Evolutionary conservation across 2,888 invertebrate species (phyloP).

Genomic region (Troides helena): DNA sequence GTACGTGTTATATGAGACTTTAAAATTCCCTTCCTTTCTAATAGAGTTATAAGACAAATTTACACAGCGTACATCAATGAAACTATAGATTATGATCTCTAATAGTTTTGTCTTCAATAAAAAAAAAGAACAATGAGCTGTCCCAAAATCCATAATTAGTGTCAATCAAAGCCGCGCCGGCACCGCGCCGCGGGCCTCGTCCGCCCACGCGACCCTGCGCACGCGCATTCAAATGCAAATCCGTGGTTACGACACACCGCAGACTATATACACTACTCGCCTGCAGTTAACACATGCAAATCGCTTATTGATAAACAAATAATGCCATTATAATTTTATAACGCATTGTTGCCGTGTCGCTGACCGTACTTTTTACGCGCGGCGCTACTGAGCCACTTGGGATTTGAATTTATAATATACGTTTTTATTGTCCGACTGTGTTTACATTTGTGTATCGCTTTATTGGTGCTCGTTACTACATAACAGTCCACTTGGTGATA

Average conservation of each 20-base stretch:
- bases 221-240: slow-evolving; percentile 66
- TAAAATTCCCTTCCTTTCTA: too few relatives aligned
- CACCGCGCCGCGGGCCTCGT: slow-evolving; percentile 20
- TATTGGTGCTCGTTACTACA: slow-evolving; percentile 25
- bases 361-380: slow-evolving; percentile 56
- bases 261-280: slow-evolving; percentile 47
- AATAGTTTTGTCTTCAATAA: slow-evolving; percentile 19
- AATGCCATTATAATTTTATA: slow-evolving; percentile 73
- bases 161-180: slow-evolving; percentile 29
- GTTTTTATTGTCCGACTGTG: slow-evolving; percentile 50
- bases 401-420: slow-evolving; percentile 64
- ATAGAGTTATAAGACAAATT: not conserved
- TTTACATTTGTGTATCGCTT: slow-evolving; percentile 34
- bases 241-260: slow-evolving; percentile 47
- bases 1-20: too few relatives aligned
- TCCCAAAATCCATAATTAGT: slow-evolving; percentile 30
- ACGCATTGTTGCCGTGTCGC: slow-evolving; percentile 62
- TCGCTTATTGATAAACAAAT: slow-evolving; percentile 75
- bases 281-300: slow-evolving; percentile 74
- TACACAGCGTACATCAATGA: slow-evolving; percentile 4
- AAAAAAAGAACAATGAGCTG: slow-evolving; percentile 28
- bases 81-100: slow-evolving; percentile 28
- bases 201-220: slow-evolving; percentile 38
- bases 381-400: slow-evolving; percentile 50
- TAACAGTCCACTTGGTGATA: slow-evolving; percentile 18